A percentile compares a stretch with the other conserved stretches of the same genome.
Conservation (phyloP, 2,113 vertebrate species). For the Calyptommatus sinebrachiatus region DNA sequence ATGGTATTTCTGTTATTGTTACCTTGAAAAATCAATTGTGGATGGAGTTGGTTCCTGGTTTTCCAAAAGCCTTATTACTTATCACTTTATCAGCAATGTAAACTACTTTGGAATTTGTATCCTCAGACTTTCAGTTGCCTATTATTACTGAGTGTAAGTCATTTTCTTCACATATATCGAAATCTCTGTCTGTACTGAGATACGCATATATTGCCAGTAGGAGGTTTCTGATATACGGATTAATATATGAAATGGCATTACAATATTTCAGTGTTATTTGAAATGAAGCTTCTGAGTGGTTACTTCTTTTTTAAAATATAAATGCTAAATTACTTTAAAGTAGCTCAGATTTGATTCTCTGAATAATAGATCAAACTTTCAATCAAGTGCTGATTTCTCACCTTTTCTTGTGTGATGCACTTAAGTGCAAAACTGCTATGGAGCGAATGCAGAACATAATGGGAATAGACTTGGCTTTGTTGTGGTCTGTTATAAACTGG, state of each 20-base stretch:
- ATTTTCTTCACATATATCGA: not conserved
- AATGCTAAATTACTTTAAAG: no score
- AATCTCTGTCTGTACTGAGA: not conserved
- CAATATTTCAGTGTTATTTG: not conserved
- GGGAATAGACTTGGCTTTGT: not conserved
- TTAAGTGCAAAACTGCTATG: not conserved
- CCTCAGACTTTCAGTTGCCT: not conserved
- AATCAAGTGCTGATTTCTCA: not conserved
- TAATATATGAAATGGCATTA: not conserved
- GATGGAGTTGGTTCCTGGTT: not conserved
- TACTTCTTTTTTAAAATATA: not conserved
- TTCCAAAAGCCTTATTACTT: not conserved
- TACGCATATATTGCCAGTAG: not conserved
- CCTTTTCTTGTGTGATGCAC: not conserved
- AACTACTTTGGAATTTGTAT: not conserved
- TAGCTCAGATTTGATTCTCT: not conserved
- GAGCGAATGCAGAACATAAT: not conserved
- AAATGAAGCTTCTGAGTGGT: conserved; percentile 3
- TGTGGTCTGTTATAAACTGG: no score
- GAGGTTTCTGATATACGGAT: not conserved
- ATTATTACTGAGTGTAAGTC: not conserved
- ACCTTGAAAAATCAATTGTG: not conserved
- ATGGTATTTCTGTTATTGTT: not conserved
- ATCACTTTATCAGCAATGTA: not conserved
- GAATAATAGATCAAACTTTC: not conserved